phyloP scores from a whole-genome alignment of 2,113 vertebrate genomes.

The Kryptolebias marmoratus region DNA sequence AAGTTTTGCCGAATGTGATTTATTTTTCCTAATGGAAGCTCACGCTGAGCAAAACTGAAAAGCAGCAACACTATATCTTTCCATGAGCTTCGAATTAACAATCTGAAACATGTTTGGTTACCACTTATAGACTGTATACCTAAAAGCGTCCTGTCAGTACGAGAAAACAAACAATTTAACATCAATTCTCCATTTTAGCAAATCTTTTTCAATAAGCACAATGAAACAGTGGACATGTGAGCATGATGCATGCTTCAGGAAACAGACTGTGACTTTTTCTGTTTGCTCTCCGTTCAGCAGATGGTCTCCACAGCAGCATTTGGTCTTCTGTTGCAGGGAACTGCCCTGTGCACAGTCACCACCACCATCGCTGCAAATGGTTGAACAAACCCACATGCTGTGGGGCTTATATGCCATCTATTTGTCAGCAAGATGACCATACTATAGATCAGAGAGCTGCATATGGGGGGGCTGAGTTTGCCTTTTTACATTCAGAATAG shows the following conservation, averaged over 20 bases:
- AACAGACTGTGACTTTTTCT: slow-evolving; percentile 54
- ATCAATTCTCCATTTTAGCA: background rate
- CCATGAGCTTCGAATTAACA: background rate
- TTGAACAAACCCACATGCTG: slow-evolving; percentile 21
- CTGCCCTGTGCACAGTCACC: slow-evolving; percentile 48
- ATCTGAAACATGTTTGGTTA: background rate
- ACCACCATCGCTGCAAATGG: slow-evolving; percentile 38
- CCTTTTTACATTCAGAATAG: slow-evolving; percentile 1
- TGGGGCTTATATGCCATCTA: background rate
- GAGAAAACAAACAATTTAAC: background rate
- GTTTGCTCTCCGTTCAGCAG: slow-evolving; percentile 49
- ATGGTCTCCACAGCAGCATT: slow-evolving; percentile 66
- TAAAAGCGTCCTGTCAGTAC: background rate
- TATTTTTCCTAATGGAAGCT: no score
- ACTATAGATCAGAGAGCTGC: slow-evolving; percentile 22
- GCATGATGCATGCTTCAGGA: slow-evolving; percentile 28
- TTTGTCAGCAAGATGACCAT: slow-evolving; percentile 21
- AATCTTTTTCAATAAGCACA: slow-evolving; percentile 1
- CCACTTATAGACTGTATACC: background rate
- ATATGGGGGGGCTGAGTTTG: background rate
- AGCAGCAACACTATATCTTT: background rate
- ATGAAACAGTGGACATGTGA: slow-evolving; percentile 15
- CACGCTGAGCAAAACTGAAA: no score
- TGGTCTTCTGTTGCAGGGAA: slow-evolving; percentile 33
- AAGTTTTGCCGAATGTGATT: no score